phyloP scores from a whole-genome alignment of 1,140 invertebrate genomes.

The Eulimnadia texana region DNA sequence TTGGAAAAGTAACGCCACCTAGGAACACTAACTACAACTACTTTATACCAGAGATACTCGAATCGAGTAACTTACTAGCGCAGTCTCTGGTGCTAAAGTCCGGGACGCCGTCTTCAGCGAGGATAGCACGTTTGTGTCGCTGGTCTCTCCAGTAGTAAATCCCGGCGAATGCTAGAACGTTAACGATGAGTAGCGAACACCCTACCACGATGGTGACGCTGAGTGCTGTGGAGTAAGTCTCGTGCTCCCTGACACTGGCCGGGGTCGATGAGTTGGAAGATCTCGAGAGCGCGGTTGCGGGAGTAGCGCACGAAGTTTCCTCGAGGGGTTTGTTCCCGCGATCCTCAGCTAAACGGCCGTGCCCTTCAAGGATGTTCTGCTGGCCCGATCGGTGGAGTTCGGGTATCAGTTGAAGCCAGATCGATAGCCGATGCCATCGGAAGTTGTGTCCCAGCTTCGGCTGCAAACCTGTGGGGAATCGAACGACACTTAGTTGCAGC shows the following conservation, averaged over 20 bases:
- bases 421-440: conserved; percentile 78
- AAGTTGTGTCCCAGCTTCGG: conserved; percentile 85
- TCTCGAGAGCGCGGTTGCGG: neutral
- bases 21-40: no score
- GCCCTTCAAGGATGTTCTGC: conserved; percentile 65
- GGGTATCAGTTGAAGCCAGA: conserved; percentile 84
- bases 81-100: no score
- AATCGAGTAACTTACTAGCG: no score
- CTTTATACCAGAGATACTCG: no score
- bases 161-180: conserved; percentile 84
- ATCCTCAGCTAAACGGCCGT: conserved; percentile 31
- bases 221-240: conserved; percentile 66
- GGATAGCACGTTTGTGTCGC: conserved; percentile 28
- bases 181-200: conserved; percentile 72
- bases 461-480: conserved; percentile 64
- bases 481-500: no score
- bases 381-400: conserved; percentile 77
- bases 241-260: conserved; percentile 47
- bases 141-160: conserved; percentile 75
- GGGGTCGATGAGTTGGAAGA: neutral
- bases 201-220: conserved; percentile 88
- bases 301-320: neutral
- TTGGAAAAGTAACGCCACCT: no score
- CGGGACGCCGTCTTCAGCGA: neutral
- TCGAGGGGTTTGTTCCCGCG: neutral